Base-by-base conservation (phyloP, 2,797 vertebrate genomes). In the Buphagus erythrorhynchus region DNA sequence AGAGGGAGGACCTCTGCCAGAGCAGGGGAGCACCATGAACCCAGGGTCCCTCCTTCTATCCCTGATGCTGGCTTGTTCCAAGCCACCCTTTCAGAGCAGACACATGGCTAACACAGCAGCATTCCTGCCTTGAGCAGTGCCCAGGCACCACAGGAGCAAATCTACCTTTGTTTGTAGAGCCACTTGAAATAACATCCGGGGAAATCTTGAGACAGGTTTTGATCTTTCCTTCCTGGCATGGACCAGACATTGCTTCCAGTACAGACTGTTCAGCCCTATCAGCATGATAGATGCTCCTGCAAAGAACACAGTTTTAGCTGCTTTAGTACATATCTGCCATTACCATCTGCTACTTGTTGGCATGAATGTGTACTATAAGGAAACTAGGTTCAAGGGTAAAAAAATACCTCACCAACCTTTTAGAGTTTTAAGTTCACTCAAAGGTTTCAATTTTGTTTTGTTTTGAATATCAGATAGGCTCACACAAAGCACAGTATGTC, bases 311-410 rank as follows among this genome's bases (percentile, higher is more conserved):
- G 25, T 92, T 96, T 92, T 94, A 97, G 86, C 86, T 94, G 91
- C 22, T 96, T 96, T 88, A 91, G 79, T 95, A 63, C 65, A 19
- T 91, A 89, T 94, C 87, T 94, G 82, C 82, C 48, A 82, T 75
- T 66, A 59, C 95, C 96, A 96, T 95, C 96, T 97, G 96, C 87
- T 93, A 69, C 94, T 94, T 90, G 69, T 75, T 96, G 93, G 93
- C 87, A 94, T 57, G 31, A 81, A 62, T 66, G 4, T 73, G 33
- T 73, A 28, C 48, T 68, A 38, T 26, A 88, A 88, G 61, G 63
- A 92, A 94, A 83, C 25, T 35, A 58, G 31, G 46, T 87, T 94
- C 42, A 80, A 77, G 69, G 20, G 24, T 16, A 33, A 35, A 43
- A 59, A 74, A 54, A 16, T 10, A 16, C 19, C 24, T 63, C 24